Evolutionary conservation across 2,888 invertebrate genomes (phyloP), one percentile per base, ranked within the genome.

Genomic region (Sussaba pulchella): DNA sequence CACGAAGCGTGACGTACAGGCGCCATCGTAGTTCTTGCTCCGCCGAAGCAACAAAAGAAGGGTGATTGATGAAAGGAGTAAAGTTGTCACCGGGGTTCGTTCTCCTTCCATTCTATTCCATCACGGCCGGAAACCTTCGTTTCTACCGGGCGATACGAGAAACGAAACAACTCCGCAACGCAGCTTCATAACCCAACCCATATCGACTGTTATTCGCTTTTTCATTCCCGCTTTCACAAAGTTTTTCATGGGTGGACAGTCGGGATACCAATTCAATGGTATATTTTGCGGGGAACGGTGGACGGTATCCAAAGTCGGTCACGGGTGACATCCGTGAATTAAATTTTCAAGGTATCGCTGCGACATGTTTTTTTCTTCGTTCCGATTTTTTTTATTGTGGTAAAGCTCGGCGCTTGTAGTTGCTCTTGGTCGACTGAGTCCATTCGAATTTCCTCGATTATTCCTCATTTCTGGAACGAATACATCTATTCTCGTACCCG

Each of bases 11-110:
- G 85, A 85, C 86, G 85, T 85, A 86, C 83, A 86, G 84, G 84
- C 84, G 79, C 83, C 85, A 84, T 79, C 82, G 81, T 81, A 82
- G 75, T 71, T 69, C 59, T 54, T 54, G 64, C 52, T 63, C 61
- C 57, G 70, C 66, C 74, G 66, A 72, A 86, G 83, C 87, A 87
- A 89, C 90, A 89, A 90, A 88, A 82, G 84, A 81, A 86, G 84
- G 83, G 90, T 91, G 90, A 91, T 91, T 90, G 90, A 91, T 91
- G 90, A 88, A 87, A 85, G 87, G 85, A 87, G 88, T 88, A 87
- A 89, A 88, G 88, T 89, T 88, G 90, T 90, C 90, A 87, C 87
- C 83, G 82, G 57, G 39, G 39, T 39, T n/a, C 50, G 8, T 8
- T 26, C 43, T 5, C 31, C 31, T 24, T 31, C 69, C 64, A 41